These are phyloP conservation scores for Hypomecis atomaria DNA, from an alignment of 2,888 invertebrate genomes.

Conservation along the genomic window DNA sequence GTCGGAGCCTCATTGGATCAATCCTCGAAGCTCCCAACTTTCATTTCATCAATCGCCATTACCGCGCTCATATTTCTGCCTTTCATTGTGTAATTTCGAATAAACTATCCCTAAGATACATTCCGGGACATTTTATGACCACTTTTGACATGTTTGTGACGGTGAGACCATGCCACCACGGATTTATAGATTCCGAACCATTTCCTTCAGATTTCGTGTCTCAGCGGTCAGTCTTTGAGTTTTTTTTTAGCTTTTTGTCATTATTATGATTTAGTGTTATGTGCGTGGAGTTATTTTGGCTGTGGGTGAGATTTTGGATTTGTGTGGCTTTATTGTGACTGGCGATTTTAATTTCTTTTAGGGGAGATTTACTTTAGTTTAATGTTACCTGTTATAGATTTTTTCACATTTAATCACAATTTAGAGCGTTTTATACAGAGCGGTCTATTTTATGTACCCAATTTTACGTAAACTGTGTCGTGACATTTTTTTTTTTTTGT, in stretches of 20 bases:
- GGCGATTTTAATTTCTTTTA: neutral
- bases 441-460: no score
- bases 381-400: neutral
- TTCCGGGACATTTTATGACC: conserved; percentile 72
- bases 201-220: conserved; percentile 64
- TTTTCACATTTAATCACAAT: no score
- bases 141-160: conserved; percentile 82
- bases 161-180: conserved; percentile 64
- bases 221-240: conserved; percentile 64
- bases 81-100: conserved; percentile 71
- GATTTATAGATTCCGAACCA: conserved; percentile 76
- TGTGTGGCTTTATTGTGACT: conserved; percentile 13
- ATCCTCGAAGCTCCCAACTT: conserved; percentile 23
- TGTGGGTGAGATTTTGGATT: conserved; percentile 19
- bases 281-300: conserved; percentile 44
- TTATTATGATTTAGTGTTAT: conserved; percentile 66
- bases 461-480: no score
- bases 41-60: conserved; percentile 60
- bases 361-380: neutral
- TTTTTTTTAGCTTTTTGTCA: conserved; percentile 55
- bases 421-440: no score
- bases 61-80: conserved; percentile 58
- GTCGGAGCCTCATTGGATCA: conserved; percentile 10
- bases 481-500: no score
- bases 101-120: conserved; percentile 74